Conservation (phyloP, 2,113 vertebrate species). For the Cebidichthys violaceus region DNA sequence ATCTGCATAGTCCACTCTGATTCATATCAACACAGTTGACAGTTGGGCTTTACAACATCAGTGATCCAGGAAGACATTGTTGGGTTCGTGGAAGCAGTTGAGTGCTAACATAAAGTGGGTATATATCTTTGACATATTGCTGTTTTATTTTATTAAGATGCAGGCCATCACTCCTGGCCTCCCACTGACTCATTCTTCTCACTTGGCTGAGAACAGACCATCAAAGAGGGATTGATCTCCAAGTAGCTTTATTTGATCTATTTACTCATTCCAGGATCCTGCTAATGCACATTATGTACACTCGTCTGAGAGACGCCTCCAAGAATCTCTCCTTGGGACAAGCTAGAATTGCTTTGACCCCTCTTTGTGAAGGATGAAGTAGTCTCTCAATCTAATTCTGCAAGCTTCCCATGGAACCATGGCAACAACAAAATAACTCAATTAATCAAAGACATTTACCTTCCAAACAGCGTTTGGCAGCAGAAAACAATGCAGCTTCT, state of each 20-base stretch:
- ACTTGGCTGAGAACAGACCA: slow-evolving; percentile 13
- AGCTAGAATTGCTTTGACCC: slow-evolving; percentile 62
- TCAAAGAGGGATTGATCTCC: slow-evolving; percentile 29
- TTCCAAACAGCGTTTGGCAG: slow-evolving; percentile 66
- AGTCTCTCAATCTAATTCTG: slow-evolving; percentile 55
- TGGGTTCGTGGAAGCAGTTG: neutral
- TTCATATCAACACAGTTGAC: neutral
- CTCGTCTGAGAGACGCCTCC: slow-evolving; percentile 28
- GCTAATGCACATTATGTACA: slow-evolving; percentile 36
- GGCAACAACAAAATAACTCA: slow-evolving; percentile 53
- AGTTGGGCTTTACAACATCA: neutral
- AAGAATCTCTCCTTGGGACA: slow-evolving; percentile 45
- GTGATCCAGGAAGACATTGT: neutral
- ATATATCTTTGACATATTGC: neutral
- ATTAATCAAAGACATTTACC: slow-evolving; percentile 76
- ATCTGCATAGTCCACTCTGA: neutral
- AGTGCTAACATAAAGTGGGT: neutral
- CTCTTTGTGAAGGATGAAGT: slow-evolving; percentile 59
- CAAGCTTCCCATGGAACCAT: slow-evolving; percentile 35
- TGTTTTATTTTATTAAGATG: slow-evolving; percentile 21
- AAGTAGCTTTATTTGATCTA: slow-evolving; percentile 13
- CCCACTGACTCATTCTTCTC: slow-evolving; percentile 10
- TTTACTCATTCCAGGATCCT: slow-evolving; percentile 21
- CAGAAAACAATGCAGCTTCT: slow-evolving; percentile 65
- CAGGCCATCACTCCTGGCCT: slow-evolving; percentile 2